Percentiles rank a stretch among this genome's conserved stretches.
Evolutionary conservation across 2,888 invertebrate species (phyloP).

Genomic region (Apodemia hepburni): DNA sequence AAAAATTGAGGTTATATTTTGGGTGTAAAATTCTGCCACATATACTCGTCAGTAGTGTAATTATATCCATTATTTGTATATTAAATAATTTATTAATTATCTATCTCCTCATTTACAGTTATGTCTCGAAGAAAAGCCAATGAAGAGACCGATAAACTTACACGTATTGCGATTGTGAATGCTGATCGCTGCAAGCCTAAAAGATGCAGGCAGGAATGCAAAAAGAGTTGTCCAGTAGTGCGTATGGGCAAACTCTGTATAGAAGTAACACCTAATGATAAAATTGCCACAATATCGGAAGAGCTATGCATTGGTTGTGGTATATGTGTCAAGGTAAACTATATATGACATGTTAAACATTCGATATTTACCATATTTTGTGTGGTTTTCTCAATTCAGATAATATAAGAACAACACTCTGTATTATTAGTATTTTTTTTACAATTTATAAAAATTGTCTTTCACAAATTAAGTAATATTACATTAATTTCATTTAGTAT

Average conservation of each 20-base stretch:
- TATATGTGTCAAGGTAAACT: constrained; percentile 97
- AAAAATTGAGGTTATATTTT: constrained; percentile 60
- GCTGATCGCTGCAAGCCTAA: constrained; percentile 99
- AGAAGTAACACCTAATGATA: constrained; percentile 96
- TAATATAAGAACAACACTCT: too few species aligned
- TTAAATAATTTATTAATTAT: constrained; percentile 27
- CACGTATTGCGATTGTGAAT: constrained; percentile 98
- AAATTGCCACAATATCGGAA: constrained; percentile 98
- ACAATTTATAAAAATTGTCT: too few species aligned
- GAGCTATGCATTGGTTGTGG: constrained; percentile 99
- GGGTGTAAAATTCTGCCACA: constrained; percentile 52
- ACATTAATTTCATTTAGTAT: too few species aligned
- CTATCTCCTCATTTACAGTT: constrained; percentile 44
- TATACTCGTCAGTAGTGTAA: constrained; percentile 36
- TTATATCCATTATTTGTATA: background rate
- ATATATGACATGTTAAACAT: background rate
- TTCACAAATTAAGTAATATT: too few species aligned
- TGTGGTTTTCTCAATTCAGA: background rate
- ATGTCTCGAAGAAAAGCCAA: constrained; percentile 82
- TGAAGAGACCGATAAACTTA: constrained; percentile 95
- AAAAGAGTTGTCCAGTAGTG: constrained; percentile 98
- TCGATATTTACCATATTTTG: background rate
- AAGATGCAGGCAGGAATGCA: constrained; percentile 99
- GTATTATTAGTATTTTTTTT: too few species aligned
- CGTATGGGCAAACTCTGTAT: constrained; percentile 99